phyloP scores from a whole-genome alignment of 2,888 invertebrate genomes.

The Germaria angustata region DNA sequence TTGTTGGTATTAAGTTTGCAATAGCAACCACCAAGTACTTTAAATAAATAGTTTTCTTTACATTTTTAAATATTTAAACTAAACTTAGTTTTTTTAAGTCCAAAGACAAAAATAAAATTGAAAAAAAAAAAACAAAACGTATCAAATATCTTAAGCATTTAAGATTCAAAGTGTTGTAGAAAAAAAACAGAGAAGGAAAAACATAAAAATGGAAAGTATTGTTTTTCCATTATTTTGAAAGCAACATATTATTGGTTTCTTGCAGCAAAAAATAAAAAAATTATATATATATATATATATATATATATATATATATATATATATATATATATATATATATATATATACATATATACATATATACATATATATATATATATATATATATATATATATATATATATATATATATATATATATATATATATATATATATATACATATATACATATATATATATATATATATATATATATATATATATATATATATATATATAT shows the following conservation, averaged over 20 bases:
- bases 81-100: conserved; percentile 40
- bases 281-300: no score
- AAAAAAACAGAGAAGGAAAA: background rate
- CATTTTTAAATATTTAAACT: conserved; percentile 44
- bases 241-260: conserved; percentile 31
- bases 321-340: no score
- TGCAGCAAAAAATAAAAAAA: background rate
- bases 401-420: no score
- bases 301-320: no score
- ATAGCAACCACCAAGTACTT: conserved; percentile 24
- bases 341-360: no score
- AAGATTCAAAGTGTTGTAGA: conserved; percentile 19
- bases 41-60: conserved; percentile 54
- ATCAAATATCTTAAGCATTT: conserved; percentile 56
- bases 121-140: conserved; percentile 29
- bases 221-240: conserved; percentile 19
- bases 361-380: no score
- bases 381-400: no score
- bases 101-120: background rate
- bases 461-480: no score
- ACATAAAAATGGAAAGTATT: conserved; percentile 50
- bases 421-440: no score
- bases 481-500: no score
- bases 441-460: no score
- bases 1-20: conserved; percentile 25